These are phyloP conservation scores for Balaeniceps rex DNA, from an alignment of 2,113 vertebrate genomes.

Conservation along the genomic window DNA sequence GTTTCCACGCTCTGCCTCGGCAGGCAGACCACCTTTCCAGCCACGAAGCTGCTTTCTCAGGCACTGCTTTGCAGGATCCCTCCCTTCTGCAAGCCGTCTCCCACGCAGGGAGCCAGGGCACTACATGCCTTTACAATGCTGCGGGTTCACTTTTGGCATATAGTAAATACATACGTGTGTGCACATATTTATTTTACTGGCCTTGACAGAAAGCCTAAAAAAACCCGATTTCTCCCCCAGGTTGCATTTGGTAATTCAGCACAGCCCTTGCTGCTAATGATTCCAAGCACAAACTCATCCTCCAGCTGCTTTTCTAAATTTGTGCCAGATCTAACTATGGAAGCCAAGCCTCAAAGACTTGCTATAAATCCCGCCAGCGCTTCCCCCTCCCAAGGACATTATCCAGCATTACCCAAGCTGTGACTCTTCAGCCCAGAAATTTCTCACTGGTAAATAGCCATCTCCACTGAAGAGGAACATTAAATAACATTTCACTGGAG, in stretches of 20 bases:
- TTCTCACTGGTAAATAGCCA: conserved; percentile 17
- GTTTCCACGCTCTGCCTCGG: background rate
- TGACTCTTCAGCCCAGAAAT: conserved; percentile 22
- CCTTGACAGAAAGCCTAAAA: background rate
- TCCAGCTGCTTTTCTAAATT: conserved; percentile 54
- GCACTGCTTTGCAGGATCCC: background rate
- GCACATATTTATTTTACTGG: rapidly evolving
- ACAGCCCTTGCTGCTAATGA: background rate
- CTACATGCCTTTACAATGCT: background rate
- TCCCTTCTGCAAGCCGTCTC: background rate
- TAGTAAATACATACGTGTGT: background rate
- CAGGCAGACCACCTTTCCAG: background rate
- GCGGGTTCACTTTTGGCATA: background rate
- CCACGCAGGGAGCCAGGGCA: background rate
- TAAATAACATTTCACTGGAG: background rate
- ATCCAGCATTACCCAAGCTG: conserved; percentile 20
- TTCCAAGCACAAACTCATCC: conserved; percentile 41
- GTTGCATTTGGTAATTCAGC: background rate
- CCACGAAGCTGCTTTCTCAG: background rate
- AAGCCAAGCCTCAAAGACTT: conserved; percentile 17
- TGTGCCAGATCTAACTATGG: conserved; percentile 30
- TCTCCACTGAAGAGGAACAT: conserved; percentile 2
- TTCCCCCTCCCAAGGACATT: conserved; percentile 15
- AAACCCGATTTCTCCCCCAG: background rate
- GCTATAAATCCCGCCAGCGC: background rate